Evolutionary conservation across 2,888 invertebrate genomes (phyloP).

Genomic region (Merodon equestris): DNA sequence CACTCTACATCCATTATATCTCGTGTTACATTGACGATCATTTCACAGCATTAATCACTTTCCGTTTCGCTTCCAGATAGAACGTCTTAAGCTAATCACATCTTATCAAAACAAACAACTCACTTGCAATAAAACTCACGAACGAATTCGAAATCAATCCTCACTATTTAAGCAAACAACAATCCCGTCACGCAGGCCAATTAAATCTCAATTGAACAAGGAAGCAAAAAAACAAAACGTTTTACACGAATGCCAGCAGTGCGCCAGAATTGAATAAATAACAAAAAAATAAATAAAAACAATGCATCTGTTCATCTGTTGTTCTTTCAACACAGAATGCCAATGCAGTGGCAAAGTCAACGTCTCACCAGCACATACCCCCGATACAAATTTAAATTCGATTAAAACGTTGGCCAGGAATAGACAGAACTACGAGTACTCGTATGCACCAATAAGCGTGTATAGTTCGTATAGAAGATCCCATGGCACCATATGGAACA

Average conservation of each 20-base stretch:
- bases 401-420: constrained; percentile 26
- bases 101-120: no score
- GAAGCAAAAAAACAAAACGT: no score
- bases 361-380: constrained; percentile 35
- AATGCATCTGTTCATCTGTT: constrained; percentile 63
- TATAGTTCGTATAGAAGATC: no score
- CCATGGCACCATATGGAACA: constrained; percentile 10
- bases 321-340: constrained; percentile 53
- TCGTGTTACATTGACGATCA: no score
- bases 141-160: not conserved
- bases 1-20: no score
- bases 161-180: constrained; percentile 2
- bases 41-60: no score
- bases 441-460: no score
- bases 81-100: no score
- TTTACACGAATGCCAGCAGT: not conserved
- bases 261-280: not conserved
- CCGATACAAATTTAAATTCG: constrained; percentile 51
- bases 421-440: not conserved
- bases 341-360: constrained; percentile 56
- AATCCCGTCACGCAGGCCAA: no score
- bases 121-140: no score
- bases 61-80: no score
- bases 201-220: constrained; percentile 26
- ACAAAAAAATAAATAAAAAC: constrained; percentile 21